These are phyloP conservation scores for Troides helena DNA, from an alignment of 2,888 invertebrate genomes.

Conservation along the genomic window DNA sequence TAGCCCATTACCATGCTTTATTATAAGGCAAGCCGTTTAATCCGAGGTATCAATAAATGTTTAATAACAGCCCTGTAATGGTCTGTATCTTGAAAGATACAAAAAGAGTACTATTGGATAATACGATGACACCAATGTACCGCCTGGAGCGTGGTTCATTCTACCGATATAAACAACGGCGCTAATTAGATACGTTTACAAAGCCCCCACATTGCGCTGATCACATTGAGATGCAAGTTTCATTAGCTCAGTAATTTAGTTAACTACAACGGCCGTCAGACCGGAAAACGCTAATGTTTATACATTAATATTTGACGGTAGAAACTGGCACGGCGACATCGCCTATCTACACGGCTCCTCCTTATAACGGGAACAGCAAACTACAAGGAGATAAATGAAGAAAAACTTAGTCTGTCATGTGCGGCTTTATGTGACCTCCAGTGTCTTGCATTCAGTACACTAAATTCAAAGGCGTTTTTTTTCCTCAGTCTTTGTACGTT, in stretches of 20 bases:
- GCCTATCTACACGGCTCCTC: background rate
- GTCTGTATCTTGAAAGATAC: too few relatives aligned
- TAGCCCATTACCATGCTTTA: conserved; percentile 8
- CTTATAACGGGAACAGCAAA: background rate
- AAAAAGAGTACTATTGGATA: too few relatives aligned
- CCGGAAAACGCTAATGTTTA: background rate
- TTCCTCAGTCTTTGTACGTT: too few relatives aligned
- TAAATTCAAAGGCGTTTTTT: too few relatives aligned
- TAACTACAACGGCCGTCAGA: background rate
- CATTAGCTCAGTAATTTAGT: too few relatives aligned
- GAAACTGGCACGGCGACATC: background rate
- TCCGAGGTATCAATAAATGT: background rate
- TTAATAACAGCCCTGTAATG: background rate
- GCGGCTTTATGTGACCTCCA: too few relatives aligned
- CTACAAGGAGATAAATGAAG: background rate
- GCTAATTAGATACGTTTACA: background rate
- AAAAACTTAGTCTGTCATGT: background rate
- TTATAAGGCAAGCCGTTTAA: background rate
- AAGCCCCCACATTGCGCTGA: background rate
- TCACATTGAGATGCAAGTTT: background rate
- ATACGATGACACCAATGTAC: too few relatives aligned
- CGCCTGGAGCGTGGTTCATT: too few relatives aligned
- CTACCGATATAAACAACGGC: too few relatives aligned
- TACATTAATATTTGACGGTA: background rate
- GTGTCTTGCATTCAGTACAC: too few relatives aligned